Evolutionary conservation across 2,113 vertebrate species (phyloP).

Genomic region (Lophura nycthemera): DNA sequence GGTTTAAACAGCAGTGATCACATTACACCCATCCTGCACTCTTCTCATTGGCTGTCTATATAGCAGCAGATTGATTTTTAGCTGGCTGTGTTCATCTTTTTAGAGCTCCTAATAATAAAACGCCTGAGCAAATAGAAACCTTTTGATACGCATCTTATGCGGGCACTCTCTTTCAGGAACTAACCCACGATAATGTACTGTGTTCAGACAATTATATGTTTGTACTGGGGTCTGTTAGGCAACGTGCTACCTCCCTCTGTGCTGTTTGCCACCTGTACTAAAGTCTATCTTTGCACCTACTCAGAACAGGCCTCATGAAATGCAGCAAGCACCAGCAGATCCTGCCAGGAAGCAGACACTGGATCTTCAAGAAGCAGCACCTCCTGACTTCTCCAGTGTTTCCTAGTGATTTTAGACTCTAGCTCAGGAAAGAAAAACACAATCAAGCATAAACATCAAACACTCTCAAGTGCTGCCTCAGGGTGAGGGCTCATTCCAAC

Average conservation of each 20-base stretch:
- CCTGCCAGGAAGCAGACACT: background rate
- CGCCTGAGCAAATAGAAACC: background rate
- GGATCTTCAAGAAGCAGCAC: background rate
- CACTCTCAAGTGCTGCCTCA: background rate
- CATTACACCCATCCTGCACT: background rate
- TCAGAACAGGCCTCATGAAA: background rate
- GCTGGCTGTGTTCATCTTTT: constrained; percentile 17
- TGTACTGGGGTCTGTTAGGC: background rate
- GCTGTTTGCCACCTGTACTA: too few species aligned
- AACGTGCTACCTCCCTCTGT: background rate
- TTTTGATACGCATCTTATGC: background rate
- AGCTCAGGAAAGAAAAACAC: background rate
- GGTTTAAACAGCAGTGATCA: constrained; percentile 32
- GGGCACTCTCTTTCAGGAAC: background rate
- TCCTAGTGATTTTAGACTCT: background rate
- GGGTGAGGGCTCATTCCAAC: constrained; percentile 6
- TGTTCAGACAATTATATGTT: background rate
- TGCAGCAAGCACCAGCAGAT: background rate
- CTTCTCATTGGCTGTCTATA: background rate
- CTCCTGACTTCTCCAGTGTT: background rate
- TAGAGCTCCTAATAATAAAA: constrained; percentile 22
- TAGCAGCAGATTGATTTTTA: constrained; percentile 40
- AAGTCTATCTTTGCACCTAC: background rate
- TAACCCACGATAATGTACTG: background rate
- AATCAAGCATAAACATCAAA: background rate